A percentile compares a stretch with the other conserved stretches of the same genome.
phyloP scores from a whole-genome alignment of 2,113 vertebrate genomes.

The Crotalus viridis region DNA sequence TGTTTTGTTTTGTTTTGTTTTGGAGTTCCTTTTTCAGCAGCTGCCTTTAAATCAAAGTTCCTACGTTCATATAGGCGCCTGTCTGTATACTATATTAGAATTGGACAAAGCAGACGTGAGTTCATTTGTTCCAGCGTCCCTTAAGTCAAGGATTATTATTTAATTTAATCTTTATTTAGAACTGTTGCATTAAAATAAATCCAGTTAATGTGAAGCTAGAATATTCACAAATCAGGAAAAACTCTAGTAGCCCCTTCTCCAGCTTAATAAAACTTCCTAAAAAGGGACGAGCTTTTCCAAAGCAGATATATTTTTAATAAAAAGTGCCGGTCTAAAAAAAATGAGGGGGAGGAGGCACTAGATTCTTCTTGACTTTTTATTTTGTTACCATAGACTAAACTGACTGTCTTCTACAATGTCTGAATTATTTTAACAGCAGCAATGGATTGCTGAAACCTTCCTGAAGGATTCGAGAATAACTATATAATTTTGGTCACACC shows the following conservation, averaged over 20 bases:
- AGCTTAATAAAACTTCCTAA: not conserved
- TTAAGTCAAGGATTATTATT: constrained; percentile 44
- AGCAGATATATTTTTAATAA: not conserved
- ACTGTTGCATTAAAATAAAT: constrained; percentile 57
- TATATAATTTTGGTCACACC: constrained; percentile 67
- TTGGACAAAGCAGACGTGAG: constrained; percentile 56
- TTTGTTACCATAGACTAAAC: not conserved
- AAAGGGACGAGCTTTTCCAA: not conserved
- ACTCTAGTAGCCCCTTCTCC: not conserved
- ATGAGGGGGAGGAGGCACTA: not conserved
- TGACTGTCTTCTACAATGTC: not conserved
- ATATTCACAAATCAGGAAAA: constrained; percentile 48
- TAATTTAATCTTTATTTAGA: constrained; percentile 43
- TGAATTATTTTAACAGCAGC: constrained; percentile 57
- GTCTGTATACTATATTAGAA: not conserved
- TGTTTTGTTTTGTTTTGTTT: not conserved
- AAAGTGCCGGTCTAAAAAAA: not conserved
- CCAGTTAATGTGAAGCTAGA: constrained; percentile 70
- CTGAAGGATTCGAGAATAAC: constrained; percentile 68
- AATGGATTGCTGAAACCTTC: constrained; percentile 66
- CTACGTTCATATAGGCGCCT: constrained; percentile 35
- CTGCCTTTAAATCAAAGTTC: constrained; percentile 61
- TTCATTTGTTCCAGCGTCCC: constrained; percentile 64
- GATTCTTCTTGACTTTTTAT: not conserved
- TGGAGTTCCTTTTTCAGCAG: constrained; percentile 59